phyloP scores from a whole-genome alignment of 2,113 vertebrate genomes.

The Lagopus muta region DNA sequence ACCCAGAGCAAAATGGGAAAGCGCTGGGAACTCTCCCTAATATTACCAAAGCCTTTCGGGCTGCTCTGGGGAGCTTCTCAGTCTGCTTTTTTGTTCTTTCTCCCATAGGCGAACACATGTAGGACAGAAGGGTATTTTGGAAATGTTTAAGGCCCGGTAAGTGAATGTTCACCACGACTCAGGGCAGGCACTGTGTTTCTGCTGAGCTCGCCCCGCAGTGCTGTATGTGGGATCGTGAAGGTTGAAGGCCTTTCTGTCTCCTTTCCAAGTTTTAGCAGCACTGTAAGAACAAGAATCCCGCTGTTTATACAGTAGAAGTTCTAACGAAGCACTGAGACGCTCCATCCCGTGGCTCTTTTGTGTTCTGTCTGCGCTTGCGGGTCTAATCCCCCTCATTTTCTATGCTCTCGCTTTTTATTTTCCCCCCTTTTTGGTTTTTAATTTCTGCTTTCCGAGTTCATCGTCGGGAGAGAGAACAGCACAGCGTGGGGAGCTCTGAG shows the following conservation, averaged over 20 bases:
- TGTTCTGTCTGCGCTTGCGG: slow-evolving; percentile 29
- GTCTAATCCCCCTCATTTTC: background rate
- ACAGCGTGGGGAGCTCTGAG: background rate
- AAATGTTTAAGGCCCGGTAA: slow-evolving; percentile 43
- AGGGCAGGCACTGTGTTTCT: background rate
- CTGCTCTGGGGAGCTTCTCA: background rate
- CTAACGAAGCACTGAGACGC: slow-evolving; percentile 31
- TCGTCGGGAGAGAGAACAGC: background rate
- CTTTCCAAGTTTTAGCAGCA: background rate
- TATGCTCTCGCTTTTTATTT: background rate
- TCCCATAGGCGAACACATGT: background rate
- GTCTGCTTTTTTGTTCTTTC: background rate
- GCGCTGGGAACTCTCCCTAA: background rate
- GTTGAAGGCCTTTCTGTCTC: slow-evolving; percentile 37
- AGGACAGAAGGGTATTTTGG: background rate
- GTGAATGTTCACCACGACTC: background rate
- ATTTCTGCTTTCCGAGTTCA: slow-evolving; percentile 51
- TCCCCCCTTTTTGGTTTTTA: background rate
- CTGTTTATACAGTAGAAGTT: slow-evolving; percentile 21
- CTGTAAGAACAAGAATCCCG: background rate
- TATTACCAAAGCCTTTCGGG: background rate
- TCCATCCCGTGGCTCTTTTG: slow-evolving; percentile 33
- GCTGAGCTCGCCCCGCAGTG: background rate
- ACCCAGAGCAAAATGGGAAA: background rate
- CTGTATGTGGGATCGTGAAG: background rate